A percentile compares a stretch with the other conserved stretches of the same genome.
Conservation (phyloP, 2,888 invertebrate species). For the Protophormia terraenovae region DNA sequence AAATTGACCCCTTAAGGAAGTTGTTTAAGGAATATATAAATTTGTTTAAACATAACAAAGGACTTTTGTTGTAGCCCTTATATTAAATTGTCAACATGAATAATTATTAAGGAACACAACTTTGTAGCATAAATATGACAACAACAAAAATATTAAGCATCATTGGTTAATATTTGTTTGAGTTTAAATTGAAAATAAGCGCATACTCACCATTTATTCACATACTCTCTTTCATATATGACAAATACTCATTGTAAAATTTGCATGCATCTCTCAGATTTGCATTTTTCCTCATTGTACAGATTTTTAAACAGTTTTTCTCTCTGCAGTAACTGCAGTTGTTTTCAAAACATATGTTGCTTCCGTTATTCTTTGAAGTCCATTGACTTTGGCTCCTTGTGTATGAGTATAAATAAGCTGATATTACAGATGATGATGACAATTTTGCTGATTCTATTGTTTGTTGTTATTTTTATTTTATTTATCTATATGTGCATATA, state of each 20-base stretch:
- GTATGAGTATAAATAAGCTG: neutral
- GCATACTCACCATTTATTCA: slow-evolving; percentile 55
- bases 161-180: neutral
- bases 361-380: slow-evolving; percentile 61
- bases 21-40: too few relatives aligned
- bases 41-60: too few relatives aligned
- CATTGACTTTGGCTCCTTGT: slow-evolving; percentile 58
- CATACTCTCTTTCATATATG: neutral
- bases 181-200: neutral
- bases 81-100: slow-evolving; percentile 11
- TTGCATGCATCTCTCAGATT: neutral
- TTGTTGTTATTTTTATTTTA: neutral
- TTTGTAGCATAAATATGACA: neutral
- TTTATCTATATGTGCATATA: neutral
- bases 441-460: neutral
- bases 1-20: too few relatives aligned
- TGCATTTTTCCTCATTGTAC: too few relatives aligned
- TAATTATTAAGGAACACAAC: slow-evolving; percentile 1
- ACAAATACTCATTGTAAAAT: neutral
- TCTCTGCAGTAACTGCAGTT: slow-evolving; percentile 40
- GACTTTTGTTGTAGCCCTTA: neutral
- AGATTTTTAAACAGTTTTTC: too few relatives aligned
- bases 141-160: neutral
- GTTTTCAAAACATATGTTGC: slow-evolving; percentile 48
- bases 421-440: neutral